Percentiles rank a stretch among this genome's conserved stretches.
Conservation (phyloP, 1,140 invertebrate species). For the Drosophila willistoni region DNA sequence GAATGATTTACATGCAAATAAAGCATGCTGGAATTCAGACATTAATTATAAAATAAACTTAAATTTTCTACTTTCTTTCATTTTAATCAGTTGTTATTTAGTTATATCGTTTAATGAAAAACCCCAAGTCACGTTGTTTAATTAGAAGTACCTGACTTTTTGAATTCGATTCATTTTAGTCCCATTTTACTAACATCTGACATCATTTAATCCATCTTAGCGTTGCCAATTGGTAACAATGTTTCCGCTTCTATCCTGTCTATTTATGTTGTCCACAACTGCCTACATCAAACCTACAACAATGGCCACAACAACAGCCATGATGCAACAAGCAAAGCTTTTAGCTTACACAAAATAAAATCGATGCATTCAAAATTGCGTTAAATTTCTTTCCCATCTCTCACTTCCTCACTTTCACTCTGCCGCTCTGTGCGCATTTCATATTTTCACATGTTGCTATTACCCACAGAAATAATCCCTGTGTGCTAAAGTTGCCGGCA, state of each 20-base stretch:
- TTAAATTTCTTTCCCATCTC: constrained; percentile 49
- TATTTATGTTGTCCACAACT: constrained; percentile 15
- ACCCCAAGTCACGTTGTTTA: no score
- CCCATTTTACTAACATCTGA: neutral
- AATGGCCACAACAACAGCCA: constrained; percentile 49
- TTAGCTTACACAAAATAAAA: constrained; percentile 69
- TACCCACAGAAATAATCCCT: constrained; percentile 58
- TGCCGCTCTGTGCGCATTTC: constrained; percentile 16
- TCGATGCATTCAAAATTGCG: constrained; percentile 80
- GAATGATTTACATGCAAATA: no score
- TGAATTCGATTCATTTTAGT: neutral
- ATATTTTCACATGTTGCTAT: constrained; percentile 34
- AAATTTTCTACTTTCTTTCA: no score
- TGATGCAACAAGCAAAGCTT: constrained; percentile 66
- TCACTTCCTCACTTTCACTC: constrained; percentile 21
- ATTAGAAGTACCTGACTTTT: no score
- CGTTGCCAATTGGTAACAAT: neutral
- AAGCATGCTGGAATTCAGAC: no score
- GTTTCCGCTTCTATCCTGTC: neutral
- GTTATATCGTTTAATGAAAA: no score
- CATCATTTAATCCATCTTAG: neutral
- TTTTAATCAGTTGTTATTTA: no score
- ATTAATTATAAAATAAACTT: no score
- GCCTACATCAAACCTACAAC: constrained; percentile 22
- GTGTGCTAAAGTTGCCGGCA: constrained; percentile 45